Evolutionary conservation across 2,113 vertebrate species (phyloP).

Genomic region (Piaya cayana): DNA sequence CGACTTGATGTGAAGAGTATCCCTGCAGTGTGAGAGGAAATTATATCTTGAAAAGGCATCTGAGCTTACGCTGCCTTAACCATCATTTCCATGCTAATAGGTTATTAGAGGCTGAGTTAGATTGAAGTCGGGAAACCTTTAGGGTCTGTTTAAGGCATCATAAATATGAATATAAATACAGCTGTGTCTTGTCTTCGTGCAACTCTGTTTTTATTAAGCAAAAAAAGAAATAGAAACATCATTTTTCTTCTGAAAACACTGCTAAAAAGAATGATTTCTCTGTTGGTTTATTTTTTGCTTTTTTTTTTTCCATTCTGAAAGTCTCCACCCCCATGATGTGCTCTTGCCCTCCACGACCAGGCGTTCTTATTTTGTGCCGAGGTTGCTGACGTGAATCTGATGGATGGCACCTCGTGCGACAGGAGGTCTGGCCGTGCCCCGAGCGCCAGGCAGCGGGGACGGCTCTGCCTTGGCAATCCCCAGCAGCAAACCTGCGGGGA

Average conservation of each 20-base stretch:
- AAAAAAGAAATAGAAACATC: not conserved
- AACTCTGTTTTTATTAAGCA: not conserved
- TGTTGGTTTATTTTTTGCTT: not conserved
- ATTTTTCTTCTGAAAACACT: not conserved
- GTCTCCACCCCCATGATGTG: not conserved
- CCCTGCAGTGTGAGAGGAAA: not conserved
- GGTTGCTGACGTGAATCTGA: not conserved
- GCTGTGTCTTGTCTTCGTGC: not conserved
- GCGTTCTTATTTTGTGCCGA: not conserved
- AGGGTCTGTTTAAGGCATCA: not conserved
- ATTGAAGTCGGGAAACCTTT: not conserved
- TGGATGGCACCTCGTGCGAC: not conserved
- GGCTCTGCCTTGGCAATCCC: not conserved
- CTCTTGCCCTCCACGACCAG: not conserved
- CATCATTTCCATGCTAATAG: constrained; percentile 16
- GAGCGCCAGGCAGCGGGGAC: accelerated
- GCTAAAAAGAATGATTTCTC: not conserved
- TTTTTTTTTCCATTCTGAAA: not conserved
- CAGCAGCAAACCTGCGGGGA: not conserved
- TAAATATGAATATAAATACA: not conserved
- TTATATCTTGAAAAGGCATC: not conserved
- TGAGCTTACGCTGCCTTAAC: not conserved
- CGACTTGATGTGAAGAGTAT: not conserved
- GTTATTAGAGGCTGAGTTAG: constrained; percentile 11
- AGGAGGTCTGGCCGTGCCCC: not conserved